Evolutionary conservation across 2,888 invertebrate species (phyloP).

Genomic region (Bombylius major): DNA sequence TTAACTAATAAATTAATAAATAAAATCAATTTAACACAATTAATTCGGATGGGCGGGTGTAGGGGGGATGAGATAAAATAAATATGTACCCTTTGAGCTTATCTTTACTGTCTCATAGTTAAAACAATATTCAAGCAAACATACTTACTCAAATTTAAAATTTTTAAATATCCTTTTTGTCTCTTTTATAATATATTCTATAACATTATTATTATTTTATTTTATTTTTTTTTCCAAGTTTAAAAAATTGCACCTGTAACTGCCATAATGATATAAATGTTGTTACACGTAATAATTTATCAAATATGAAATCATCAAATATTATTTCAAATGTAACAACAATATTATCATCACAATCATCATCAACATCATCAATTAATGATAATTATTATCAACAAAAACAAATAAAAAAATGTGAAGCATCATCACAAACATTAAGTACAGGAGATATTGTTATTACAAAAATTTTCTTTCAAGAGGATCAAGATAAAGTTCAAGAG

Average conservation of each 20-base stretch:
- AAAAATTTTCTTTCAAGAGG: constrained; percentile 54
- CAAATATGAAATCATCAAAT: not conserved
- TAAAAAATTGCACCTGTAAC: constrained; percentile 31
- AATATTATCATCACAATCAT: constrained; percentile 1
- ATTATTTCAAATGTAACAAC: not conserved
- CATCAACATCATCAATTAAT: constrained; percentile 21
- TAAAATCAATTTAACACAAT: too few relatives aligned
- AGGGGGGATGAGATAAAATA: too few relatives aligned
- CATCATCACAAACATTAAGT: constrained; percentile 68
- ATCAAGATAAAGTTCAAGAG: constrained; percentile 43
- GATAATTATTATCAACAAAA: constrained; percentile 3
- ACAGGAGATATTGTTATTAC: constrained; percentile 89
- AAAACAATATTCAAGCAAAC: too few relatives aligned
- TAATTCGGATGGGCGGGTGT: too few relatives aligned
- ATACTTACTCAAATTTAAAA: too few relatives aligned
- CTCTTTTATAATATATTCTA: not conserved
- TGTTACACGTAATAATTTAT: constrained; percentile 16
- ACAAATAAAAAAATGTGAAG: constrained; percentile 38
- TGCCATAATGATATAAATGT: constrained; percentile 15
- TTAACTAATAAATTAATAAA: not conserved
- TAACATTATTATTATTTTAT: not conserved
- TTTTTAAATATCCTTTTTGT: too few relatives aligned
- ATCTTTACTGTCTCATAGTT: too few relatives aligned
- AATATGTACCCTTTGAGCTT: too few relatives aligned
- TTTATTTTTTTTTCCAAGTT: not conserved